Evolutionary conservation across 2,797 vertebrate species (phyloP).

Genomic region (Sebastes dallii): DNA sequence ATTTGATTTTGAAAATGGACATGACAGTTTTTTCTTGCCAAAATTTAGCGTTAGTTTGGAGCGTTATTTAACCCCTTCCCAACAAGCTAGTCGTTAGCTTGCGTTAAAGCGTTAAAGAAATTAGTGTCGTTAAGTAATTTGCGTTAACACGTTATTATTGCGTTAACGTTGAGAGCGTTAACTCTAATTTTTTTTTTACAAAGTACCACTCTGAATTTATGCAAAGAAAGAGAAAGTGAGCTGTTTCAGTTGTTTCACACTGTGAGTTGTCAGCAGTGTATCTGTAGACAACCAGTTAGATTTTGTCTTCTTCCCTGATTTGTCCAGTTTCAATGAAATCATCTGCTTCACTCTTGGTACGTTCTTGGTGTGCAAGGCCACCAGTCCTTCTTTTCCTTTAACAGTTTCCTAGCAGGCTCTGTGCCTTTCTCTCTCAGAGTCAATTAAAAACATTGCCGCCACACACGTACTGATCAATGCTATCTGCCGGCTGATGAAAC

Average conservation of each 20-base stretch:
- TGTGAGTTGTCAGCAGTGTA: not conserved
- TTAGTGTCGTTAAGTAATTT: no score
- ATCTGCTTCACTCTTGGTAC: not conserved
- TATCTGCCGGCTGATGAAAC: slow-evolving; percentile 49
- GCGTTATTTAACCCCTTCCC: no score
- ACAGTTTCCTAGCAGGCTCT: slow-evolving; percentile 16
- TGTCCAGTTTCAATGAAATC: not conserved
- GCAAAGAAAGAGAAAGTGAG: not conserved
- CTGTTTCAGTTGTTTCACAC: no score
- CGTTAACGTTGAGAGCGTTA: no score
- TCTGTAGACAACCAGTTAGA: not conserved
- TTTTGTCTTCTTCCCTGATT: slow-evolving; percentile 6
- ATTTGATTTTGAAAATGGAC: no score
- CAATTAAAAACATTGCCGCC: slow-evolving; percentile 37
- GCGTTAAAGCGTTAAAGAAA: no score
- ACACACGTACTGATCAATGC: slow-evolving; percentile 53
- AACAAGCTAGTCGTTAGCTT: no score
- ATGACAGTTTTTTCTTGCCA: no score
- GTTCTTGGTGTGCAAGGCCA: not conserved
- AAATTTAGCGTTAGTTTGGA: no score
- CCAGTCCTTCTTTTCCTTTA: not conserved
- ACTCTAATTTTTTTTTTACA: not conserved
- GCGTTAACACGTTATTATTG: no score
- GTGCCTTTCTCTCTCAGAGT: slow-evolving; percentile 7
- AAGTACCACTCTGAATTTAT: not conserved